Percentiles rank a stretch among this genome's conserved stretches.
phyloP scores from a whole-genome alignment of 2,113 vertebrate genomes.

The Oryzias melastigma region DNA sequence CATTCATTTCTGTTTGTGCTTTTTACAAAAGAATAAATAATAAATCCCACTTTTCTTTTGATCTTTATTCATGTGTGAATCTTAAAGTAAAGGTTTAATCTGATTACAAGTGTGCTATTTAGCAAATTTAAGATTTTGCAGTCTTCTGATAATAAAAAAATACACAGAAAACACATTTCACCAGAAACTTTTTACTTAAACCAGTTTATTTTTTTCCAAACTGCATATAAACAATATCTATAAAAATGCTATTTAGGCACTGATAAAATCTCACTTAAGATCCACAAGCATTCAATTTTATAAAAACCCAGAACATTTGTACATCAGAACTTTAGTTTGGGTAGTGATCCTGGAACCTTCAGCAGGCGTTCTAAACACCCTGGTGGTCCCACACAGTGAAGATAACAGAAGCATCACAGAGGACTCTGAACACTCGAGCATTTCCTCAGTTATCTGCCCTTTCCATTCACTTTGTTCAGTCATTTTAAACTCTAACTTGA shows the following conservation, averaged over 20 bases:
- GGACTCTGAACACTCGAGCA: not conserved
- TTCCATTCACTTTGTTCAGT: slow-evolving; percentile 35
- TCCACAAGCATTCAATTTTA: slow-evolving; percentile 33
- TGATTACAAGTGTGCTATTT: not conserved
- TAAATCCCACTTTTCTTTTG: too few relatives aligned
- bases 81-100: not conserved
- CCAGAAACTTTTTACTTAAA: slow-evolving; percentile 29
- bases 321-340: slow-evolving; percentile 26
- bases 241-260: slow-evolving; percentile 46
- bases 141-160: too few relatives aligned
- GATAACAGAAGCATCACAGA: not conserved
- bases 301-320: slow-evolving; percentile 52
- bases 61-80: too few relatives aligned
- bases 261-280: slow-evolving; percentile 63
- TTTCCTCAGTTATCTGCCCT: slow-evolving; percentile 53
- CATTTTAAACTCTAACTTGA: slow-evolving; percentile 18
- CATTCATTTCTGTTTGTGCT: too few relatives aligned
- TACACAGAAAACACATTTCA: slow-evolving; percentile 1
- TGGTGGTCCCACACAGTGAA: not conserved
- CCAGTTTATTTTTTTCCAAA: slow-evolving; percentile 62
- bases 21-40: too few relatives aligned
- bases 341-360: slow-evolving; percentile 6
- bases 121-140: too few relatives aligned
- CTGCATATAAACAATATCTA: slow-evolving; percentile 55
- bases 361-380: slow-evolving; percentile 11